These are phyloP conservation scores for Mionectes olivaceus DNA, from an alignment of 2,797 vertebrate species.

Conservation along the genomic window DNA sequence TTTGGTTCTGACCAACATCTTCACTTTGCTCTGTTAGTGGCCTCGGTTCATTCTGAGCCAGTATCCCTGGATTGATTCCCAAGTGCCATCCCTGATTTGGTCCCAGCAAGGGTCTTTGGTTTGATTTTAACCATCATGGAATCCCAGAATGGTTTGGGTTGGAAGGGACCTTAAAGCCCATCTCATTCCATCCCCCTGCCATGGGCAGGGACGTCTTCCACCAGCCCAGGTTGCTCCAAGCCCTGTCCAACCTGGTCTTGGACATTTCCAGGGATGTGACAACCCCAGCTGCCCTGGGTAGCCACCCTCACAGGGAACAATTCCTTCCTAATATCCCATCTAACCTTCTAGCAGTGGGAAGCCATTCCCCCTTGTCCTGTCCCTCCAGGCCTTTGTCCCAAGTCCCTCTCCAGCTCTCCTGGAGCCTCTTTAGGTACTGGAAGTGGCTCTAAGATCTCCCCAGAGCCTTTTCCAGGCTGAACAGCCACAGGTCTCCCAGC, in stretches of 20 bases:
- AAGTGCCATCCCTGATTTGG: neutral
- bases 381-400: neutral
- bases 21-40: neutral
- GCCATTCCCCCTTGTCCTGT: neutral
- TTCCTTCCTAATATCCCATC: neutral
- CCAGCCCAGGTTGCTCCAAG: fast-evolving
- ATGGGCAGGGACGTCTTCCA: neutral
- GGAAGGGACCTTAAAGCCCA: neutral
- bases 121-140: neutral
- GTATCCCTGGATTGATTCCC: neutral
- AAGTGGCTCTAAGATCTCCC: neutral
- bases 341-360: fast-evolving
- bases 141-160: neutral
- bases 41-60: neutral
- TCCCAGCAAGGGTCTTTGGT: neutral
- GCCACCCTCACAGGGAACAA: neutral
- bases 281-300: neutral
- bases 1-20: neutral
- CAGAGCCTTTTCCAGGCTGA: neutral
- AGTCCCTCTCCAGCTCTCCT: neutral
- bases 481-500: neutral
- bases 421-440: neutral
- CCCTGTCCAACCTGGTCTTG: fast-evolving
- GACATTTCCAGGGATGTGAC: neutral
- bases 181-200: neutral